These are phyloP conservation scores for Drosophila macrospina DNA, from an alignment of 2,888 invertebrate species.

Conservation along the genomic window DNA sequence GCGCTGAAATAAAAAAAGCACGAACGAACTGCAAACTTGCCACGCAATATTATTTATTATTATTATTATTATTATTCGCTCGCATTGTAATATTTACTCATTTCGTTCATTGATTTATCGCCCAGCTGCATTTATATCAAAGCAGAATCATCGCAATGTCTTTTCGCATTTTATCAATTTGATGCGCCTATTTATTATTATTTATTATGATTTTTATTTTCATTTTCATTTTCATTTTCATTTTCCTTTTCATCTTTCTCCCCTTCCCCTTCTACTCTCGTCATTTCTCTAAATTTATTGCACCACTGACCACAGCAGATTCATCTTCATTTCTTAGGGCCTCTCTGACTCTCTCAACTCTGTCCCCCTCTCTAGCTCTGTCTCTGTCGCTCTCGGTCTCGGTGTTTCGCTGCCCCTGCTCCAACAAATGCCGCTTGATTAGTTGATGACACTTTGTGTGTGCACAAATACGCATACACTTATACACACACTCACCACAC, in stretches of 20 bases:
- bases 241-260: constrained; percentile 46
- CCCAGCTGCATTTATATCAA: constrained; percentile 67
- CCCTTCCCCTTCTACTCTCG: background rate
- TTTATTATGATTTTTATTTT: constrained; percentile 63
- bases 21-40: constrained; percentile 54
- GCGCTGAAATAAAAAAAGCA: constrained; percentile 37
- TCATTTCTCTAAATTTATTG: constrained; percentile 57
- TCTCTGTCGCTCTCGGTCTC: too few species aligned
- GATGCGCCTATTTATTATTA: constrained; percentile 75
- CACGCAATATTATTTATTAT: constrained; percentile 68
- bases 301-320: constrained; percentile 72
- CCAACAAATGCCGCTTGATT: constrained; percentile 70
- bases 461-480: constrained; percentile 26
- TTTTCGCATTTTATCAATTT: constrained; percentile 76
- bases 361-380: background rate
- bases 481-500: constrained; percentile 3
- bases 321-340: constrained; percentile 72
- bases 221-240: constrained; percentile 58
- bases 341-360: constrained; percentile 10
- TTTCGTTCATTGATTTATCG: constrained; percentile 76
- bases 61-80: constrained; percentile 56
- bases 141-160: constrained; percentile 66
- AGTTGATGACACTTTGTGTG: constrained; percentile 75
- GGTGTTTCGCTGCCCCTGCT: background rate
- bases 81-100: constrained; percentile 70